Base-by-base conservation (phyloP, 92 coral and sea anemone species). In the Porites divaricata region DNA sequence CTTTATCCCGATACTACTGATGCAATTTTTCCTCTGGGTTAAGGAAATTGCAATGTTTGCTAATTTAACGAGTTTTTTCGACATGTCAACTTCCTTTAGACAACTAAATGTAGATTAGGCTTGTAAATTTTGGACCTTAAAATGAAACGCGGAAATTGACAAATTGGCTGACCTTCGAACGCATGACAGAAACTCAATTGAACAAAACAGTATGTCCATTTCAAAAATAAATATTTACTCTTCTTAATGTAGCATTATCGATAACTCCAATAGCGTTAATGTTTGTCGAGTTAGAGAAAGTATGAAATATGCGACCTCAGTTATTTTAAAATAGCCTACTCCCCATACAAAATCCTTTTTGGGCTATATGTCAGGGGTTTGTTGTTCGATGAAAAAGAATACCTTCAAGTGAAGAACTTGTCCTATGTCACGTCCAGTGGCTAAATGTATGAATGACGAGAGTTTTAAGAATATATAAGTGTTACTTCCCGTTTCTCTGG, bases 1-100 rank as follows among this genome's bases (percentile, higher is more conserved):
- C 20, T 13, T 2, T 69, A 23, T 20, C 12, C 45, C 21, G 15
- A 6, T 57, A 11, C 41, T 54, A 20, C 85, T 80, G 2, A n/a
- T 35, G 17, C 68, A 56, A 54, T 19, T 76, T 41, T 24, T 22
- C 70, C n/a, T 28, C 0, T 61, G 54, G 15, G 54, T 15, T 61
- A 4, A 76, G 35, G 21, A 59, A 76, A 56, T 28, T 48, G 85
- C 15, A 54, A 70, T 70, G 77, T 80, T 80, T 80, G 76, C 68
- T 28, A 53, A 51, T 16, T 49, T n/a, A 80, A 80, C 85, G 76
- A 48, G 85, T 25, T 80, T 69, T 80, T 80, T 80, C 54, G 51
- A 57, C 85, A 50, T 53, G 85, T 35, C 21, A 68, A 58, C 15
- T 80, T 23, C 45, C 41, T 24, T 80, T 21, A 69, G 58, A 58